Percentiles rank a stretch among this genome's conserved stretches.
phyloP scores from a whole-genome alignment of 2,888 invertebrate genomes.

The Syrista parreyssii region DNA sequence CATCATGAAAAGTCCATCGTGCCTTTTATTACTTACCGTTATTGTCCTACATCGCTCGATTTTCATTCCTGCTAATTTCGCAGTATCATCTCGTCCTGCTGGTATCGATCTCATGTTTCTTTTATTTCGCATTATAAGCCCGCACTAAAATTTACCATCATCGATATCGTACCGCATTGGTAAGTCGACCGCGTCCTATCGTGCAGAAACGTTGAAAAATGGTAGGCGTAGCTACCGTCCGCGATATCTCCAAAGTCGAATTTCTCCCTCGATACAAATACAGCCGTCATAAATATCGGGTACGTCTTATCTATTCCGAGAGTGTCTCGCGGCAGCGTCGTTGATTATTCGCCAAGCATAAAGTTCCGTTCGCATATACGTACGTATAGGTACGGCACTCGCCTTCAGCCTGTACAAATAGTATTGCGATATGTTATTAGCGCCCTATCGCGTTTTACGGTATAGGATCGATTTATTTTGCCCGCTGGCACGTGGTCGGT shows the following conservation, averaged over 20 bases:
- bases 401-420: conserved; percentile 19
- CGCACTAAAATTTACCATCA: background rate
- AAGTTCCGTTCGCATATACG: conserved; percentile 11
- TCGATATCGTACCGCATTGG: background rate
- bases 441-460: conserved; percentile 44
- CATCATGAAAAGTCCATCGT: background rate
- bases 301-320: conserved; percentile 3
- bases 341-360: conserved; percentile 17
- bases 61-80: background rate
- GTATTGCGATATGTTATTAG: conserved; percentile 39
- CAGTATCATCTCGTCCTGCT: background rate
- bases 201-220: background rate
- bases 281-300: conserved; percentile 27
- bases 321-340: conserved; percentile 18
- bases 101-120: background rate
- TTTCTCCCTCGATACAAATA: conserved; percentile 6
- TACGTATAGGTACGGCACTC: conserved; percentile 6
- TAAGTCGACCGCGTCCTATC: background rate
- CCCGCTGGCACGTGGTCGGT: conserved; percentile 40
- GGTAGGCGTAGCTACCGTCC: conserved; percentile 1
- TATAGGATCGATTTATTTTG: conserved; percentile 48
- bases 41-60: conserved; percentile 36
- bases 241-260: conserved; percentile 10
- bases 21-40: conserved; percentile 43
- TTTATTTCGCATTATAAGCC: background rate